Conservation (phyloP, 2,797 vertebrate species). For the Sandelia bainsii region DNA sequence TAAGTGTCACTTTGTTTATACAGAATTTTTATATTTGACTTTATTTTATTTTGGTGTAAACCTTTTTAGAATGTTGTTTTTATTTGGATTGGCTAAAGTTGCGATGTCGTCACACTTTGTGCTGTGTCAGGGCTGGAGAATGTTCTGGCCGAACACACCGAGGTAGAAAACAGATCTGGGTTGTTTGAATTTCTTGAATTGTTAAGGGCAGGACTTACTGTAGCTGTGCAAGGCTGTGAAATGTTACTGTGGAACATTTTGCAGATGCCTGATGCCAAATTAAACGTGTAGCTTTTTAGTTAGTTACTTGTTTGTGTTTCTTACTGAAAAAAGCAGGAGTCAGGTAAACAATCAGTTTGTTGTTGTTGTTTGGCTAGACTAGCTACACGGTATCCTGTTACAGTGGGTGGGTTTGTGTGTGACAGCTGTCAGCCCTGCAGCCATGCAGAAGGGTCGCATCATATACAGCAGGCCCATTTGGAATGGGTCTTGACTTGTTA, state of each 20-base stretch:
- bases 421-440: constrained; percentile 73
- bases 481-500: constrained; percentile 59
- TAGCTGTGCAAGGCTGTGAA: constrained; percentile 7
- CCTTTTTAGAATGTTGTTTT: not conserved
- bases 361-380: constrained; percentile 29
- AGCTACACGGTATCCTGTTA: constrained; percentile 67
- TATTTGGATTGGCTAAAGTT: constrained; percentile 1
- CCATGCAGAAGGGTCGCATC: constrained; percentile 45
- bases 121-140: constrained; percentile 32
- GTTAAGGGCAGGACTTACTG: constrained; percentile 1
- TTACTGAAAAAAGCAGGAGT: not conserved
- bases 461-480: constrained; percentile 26
- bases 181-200: constrained; percentile 49
- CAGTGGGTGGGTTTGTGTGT: constrained; percentile 53
- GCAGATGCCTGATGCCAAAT: not conserved
- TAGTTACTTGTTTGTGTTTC: not conserved
- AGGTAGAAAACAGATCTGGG: constrained; percentile 40
- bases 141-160: constrained; percentile 28
- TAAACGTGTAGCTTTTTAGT: not conserved
- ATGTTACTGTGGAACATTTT: constrained; percentile 21
- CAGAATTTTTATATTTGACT: no score
- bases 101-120: not conserved
- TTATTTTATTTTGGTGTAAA: not conserved
- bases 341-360: not conserved
- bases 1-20: no score